Evolutionary conservation across 1,140 invertebrate species (phyloP).

Genomic region (Camponotus floridanus): DNA sequence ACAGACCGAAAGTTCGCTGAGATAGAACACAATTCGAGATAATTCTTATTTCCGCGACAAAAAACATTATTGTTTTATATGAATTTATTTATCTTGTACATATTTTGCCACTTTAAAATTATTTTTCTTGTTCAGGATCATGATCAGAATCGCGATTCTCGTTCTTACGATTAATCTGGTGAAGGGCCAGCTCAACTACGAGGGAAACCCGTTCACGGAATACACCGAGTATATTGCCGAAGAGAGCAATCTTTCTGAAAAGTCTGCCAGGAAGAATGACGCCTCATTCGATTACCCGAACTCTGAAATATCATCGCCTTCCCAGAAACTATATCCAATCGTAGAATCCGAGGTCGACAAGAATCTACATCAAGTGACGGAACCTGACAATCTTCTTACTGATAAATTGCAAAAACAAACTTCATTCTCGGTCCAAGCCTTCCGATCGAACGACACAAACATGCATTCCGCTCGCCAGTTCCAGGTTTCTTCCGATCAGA

Average conservation of each 20-base stretch:
- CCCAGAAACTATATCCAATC: conserved; percentile 45
- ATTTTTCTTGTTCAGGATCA: conserved; percentile 67
- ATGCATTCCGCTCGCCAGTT: conserved; percentile 21
- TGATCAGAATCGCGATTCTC: conserved; percentile 65
- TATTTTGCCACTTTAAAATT: not conserved
- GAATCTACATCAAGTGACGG: not conserved
- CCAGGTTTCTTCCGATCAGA: not conserved
- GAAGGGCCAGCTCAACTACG: conserved; percentile 81
- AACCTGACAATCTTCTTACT: conserved; percentile 10
- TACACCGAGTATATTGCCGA: conserved; percentile 82
- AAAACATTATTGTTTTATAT: too few relatives aligned
- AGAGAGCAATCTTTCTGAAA: conserved; percentile 76
- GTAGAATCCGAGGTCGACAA: not conserved
- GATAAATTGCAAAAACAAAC: not conserved
- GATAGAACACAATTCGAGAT: not conserved
- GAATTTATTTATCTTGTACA: too few relatives aligned
- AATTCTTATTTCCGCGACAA: too few relatives aligned
- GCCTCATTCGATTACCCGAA: conserved; percentile 10
- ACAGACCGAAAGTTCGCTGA: not conserved
- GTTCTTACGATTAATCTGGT: conserved; percentile 59
- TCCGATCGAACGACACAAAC: not conserved
- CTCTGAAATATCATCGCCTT: not conserved
- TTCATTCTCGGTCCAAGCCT: not conserved
- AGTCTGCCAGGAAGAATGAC: conserved; percentile 49
- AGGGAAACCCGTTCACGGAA: conserved; percentile 82